Evolutionary conservation across 2,888 invertebrate species (phyloP).

Genomic region (Apodemia hepburni): DNA sequence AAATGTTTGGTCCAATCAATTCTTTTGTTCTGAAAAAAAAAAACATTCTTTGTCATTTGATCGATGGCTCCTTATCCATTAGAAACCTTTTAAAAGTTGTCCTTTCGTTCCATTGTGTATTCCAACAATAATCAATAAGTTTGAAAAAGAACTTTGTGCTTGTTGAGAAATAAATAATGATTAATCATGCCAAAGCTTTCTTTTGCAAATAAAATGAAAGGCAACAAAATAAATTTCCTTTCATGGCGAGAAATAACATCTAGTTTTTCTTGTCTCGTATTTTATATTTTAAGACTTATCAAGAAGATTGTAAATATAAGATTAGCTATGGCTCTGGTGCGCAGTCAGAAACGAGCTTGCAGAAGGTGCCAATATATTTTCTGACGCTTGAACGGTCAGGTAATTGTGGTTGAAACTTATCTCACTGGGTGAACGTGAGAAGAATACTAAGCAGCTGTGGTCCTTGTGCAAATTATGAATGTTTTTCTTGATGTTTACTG

Average conservation of each 20-base stretch:
- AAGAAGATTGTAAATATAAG: conserved; percentile 54
- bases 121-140: conserved; percentile 61
- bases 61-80: conserved; percentile 75
- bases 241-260: conserved; percentile 10
- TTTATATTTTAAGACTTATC: conserved; percentile 26
- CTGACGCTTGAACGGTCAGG: conserved; percentile 75
- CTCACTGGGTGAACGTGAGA: conserved; percentile 68
- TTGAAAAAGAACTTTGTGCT: conserved; percentile 52
- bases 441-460: conserved; percentile 60
- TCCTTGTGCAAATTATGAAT: conserved; percentile 67
- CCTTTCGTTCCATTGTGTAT: conserved; percentile 69
- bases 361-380: conserved; percentile 76
- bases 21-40: conserved; percentile 64
- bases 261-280: conserved; percentile 6
- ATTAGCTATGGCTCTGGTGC: conserved; percentile 45
- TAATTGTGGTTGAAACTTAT: conserved; percentile 78
- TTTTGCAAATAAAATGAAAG: conserved; percentile 41
- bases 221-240: conserved; percentile 29
- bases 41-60: conserved; percentile 74
- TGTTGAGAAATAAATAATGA: conserved; percentile 51
- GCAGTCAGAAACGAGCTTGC: conserved; percentile 46
- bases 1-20: conserved; percentile 55
- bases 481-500: conserved; percentile 41
- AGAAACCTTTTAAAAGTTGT: conserved; percentile 72
- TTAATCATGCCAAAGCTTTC: conserved; percentile 57